Percentiles rank a stretch among this genome's conserved stretches.
phyloP scores from a whole-genome alignment of 2,888 invertebrate genomes.

The Myopa testacea region DNA sequence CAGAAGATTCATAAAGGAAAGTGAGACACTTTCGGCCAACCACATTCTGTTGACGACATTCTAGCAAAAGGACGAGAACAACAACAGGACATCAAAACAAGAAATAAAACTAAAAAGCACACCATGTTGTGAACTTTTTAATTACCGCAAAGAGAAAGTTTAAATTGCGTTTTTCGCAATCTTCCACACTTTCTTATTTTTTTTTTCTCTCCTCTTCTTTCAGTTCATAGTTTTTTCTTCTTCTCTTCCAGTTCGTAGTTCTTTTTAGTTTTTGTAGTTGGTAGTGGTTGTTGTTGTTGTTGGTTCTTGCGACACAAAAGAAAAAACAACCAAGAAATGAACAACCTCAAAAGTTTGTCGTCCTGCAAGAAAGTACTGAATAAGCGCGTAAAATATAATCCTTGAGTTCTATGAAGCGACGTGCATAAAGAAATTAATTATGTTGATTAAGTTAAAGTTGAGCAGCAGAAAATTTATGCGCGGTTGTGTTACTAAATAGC shows the following conservation, averaged over 20 bases:
- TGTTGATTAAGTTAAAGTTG: slow-evolving; percentile 45
- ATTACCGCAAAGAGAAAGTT: slow-evolving; percentile 49
- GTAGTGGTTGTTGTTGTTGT: slow-evolving; percentile 40
- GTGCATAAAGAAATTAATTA: slow-evolving; percentile 44
- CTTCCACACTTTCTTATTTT: slow-evolving; percentile 31
- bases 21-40: neutral
- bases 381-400: slow-evolving; percentile 24
- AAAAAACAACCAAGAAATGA: neutral
- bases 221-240: slow-evolving; percentile 32
- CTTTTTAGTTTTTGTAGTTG: slow-evolving; percentile 40
- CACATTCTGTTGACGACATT: neutral
- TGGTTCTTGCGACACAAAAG: neutral
- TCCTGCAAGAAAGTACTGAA: slow-evolving; percentile 2
- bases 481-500: slow-evolving; percentile 14
- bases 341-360: slow-evolving; percentile 30
- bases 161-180: slow-evolving; percentile 47
- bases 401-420: slow-evolving; percentile 23
- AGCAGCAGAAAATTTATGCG: slow-evolving; percentile 11
- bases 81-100: slow-evolving; percentile 7
- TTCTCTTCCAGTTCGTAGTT: slow-evolving; percentile 14
- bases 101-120: neutral
- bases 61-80: neutral
- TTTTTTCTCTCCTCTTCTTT: slow-evolving; percentile 38
- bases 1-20: neutral
- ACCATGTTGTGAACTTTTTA: slow-evolving; percentile 45